Evolutionary conservation across 2,888 invertebrate genomes (phyloP), one percentile per base, ranked within the genome.

Genomic region (Polyploca ridens): DNA sequence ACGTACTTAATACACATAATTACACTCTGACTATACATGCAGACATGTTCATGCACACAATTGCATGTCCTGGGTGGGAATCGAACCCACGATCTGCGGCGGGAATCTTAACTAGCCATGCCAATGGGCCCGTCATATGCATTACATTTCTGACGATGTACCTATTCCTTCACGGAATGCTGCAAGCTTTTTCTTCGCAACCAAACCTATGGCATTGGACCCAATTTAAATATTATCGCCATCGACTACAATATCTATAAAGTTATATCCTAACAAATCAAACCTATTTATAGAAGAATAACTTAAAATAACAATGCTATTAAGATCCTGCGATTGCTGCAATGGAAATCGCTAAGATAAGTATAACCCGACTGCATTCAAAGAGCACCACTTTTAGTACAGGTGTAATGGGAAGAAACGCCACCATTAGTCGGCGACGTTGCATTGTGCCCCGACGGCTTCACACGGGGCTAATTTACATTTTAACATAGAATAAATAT

Each of bases 401-500:
- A 54, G 19, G 69, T 71, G 74, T 72, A 67, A 64, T 71, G 68
- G 70, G 65, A 66, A 68, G 66, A 65, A 70, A 69, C 68, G 68
- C 70, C 65, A 70, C 69, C 72, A 66, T 72, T 71, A 71, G 67
- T 64, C 65, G 69, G 66, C 69, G 67, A 66, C 67, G 66, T 65
- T 72, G 69, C 72, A 66, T 63, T 62, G 67, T 67, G 66, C 65
- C 62, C 68, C 63, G 60, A 62, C 72, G 69, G 70, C 72, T 70
- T 71, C 71, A 66, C 73, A 72, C 70, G 65, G 65, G 63, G 67
- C 75, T 81, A 80, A 85, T 86, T 86, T 84, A 77, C 84, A 83
- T 85, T 77, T 64, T 38, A 63, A 6, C 79, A 82, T 71, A 84
- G 83, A 83, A 38, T 70, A 80, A n/a, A 38, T 16, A 60, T 44